A percentile compares a stretch with the other conserved stretches of the same genome.
phyloP scores from a whole-genome alignment of 1,140 invertebrate genomes.

The Hirudo medicinalis region DNA sequence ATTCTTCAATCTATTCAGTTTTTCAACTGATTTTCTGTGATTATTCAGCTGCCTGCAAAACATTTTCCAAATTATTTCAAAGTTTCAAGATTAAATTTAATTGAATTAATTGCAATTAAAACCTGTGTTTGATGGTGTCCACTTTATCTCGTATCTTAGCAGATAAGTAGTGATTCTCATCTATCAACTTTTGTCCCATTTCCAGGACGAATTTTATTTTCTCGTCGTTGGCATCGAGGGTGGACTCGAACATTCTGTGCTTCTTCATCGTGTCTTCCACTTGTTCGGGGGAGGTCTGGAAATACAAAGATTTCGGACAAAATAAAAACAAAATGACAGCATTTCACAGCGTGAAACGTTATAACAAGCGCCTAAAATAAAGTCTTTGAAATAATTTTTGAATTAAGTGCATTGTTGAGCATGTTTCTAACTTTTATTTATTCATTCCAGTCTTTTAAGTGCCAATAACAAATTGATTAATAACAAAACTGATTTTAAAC shows the following conservation, averaged over 20 bases:
- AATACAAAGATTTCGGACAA: background rate
- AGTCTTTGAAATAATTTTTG: too few species aligned
- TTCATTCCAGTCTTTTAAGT: background rate
- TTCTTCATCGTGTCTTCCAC: slow-evolving; percentile 92
- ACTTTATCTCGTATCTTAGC: slow-evolving; percentile 93
- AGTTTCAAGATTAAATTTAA: background rate
- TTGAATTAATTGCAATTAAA: background rate
- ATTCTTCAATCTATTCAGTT: slow-evolving; percentile 85
- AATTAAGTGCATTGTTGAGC: background rate
- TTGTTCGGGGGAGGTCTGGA: slow-evolving; percentile 60
- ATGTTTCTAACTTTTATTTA: background rate
- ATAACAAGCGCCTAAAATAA: too few species aligned
- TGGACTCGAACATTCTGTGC: slow-evolving; percentile 95
- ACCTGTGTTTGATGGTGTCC: slow-evolving; percentile 72
- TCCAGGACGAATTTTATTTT: slow-evolving; percentile 90
- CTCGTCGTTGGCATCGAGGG: slow-evolving; percentile 99
- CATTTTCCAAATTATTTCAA: background rate
- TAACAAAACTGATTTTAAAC: background rate
- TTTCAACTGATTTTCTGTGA: slow-evolving; percentile 70
- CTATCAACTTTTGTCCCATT: slow-evolving; percentile 74
- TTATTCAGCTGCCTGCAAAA: slow-evolving; percentile 57
- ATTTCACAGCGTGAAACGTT: background rate
- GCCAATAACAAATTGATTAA: background rate
- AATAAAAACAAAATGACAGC: background rate
- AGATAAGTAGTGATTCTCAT: slow-evolving; percentile 72